Evolutionary conservation across 2,797 vertebrate species (phyloP).

Genomic region (Coregonus sp.): DNA sequence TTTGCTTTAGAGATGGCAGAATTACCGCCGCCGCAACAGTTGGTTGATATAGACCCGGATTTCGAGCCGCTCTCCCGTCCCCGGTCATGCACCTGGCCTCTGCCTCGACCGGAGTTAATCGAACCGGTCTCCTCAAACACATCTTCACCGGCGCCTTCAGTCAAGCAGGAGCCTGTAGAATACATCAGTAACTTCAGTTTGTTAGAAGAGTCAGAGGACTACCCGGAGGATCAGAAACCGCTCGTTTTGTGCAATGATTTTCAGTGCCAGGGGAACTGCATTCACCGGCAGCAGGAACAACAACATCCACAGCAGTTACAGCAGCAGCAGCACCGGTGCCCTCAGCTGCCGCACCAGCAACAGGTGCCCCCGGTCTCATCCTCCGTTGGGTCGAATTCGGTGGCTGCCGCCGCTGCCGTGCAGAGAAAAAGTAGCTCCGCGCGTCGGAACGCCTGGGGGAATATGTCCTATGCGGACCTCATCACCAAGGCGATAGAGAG

Average conservation of each 20-base stretch:
- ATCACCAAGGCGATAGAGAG: conserved; percentile 97
- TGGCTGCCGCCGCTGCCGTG: conserved; percentile 55
- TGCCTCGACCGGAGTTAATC: conserved; percentile 86
- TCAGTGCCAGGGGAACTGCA: conserved; percentile 74
- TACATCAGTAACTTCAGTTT: conserved; percentile 85
- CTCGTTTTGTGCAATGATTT: conserved; percentile 76
- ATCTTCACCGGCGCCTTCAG: conserved; percentile 84
- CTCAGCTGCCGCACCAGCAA: conserved; percentile 71
- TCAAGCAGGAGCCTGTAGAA: conserved; percentile 80
- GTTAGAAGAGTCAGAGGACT: conserved; percentile 87
- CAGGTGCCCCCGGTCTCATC: conserved; percentile 80
- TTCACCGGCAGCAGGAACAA: conserved; percentile 68
- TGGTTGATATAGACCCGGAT: conserved; percentile 92
- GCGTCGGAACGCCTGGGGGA: conserved; percentile 96
- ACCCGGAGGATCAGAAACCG: conserved; percentile 61
- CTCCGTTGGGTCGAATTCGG: conserved; percentile 43
- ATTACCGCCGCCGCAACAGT: conserved; percentile 71
- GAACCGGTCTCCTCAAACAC: conserved; percentile 84
- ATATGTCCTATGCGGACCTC: conserved; percentile 97
- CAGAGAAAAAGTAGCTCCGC: conserved; percentile 95
- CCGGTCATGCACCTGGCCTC: conserved; percentile 95
- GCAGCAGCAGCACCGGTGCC: conserved; percentile 60
- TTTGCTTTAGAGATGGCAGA: conserved; percentile 76
- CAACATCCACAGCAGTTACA: conserved; percentile 45
- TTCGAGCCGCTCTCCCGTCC: conserved; percentile 93